Percentiles rank a stretch among this genome's conserved stretches.
phyloP scores from a whole-genome alignment of 2,797 vertebrate species.

The Threskiornis aethiopicus region DNA sequence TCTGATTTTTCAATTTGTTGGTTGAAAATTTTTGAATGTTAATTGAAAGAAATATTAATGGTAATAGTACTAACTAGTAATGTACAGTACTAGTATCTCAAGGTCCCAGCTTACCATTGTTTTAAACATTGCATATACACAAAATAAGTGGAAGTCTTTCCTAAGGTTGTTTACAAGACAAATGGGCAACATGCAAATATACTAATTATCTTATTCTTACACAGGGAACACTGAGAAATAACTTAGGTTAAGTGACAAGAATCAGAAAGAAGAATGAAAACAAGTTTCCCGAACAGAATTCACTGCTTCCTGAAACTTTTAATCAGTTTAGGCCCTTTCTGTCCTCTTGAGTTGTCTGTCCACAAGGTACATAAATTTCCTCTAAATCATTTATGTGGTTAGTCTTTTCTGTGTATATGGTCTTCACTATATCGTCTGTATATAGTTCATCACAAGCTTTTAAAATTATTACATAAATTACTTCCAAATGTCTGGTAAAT shows the following conservation, averaged over 20 bases:
- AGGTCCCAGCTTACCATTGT: neutral
- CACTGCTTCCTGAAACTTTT: neutral
- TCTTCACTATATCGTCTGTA: neutral
- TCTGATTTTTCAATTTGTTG: neutral
- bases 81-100: neutral
- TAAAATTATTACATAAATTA: neutral
- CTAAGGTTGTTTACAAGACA: neutral
- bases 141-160: neutral
- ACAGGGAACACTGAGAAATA: neutral
- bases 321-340: neutral
- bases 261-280: neutral
- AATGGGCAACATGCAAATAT: neutral
- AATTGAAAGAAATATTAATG: neutral
- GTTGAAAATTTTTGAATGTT: neutral
- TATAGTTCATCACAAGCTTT: neutral
- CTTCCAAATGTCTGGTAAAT: neutral
- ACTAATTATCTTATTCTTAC: neutral
- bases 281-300: neutral
- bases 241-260: neutral
- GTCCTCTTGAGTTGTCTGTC: neutral
- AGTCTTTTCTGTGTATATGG: neutral
- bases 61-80: neutral
- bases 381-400: neutral
- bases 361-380: neutral
- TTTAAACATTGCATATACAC: neutral